Conservation (phyloP, 1,140 invertebrate species). For the Penaeus vannamei region DNA sequence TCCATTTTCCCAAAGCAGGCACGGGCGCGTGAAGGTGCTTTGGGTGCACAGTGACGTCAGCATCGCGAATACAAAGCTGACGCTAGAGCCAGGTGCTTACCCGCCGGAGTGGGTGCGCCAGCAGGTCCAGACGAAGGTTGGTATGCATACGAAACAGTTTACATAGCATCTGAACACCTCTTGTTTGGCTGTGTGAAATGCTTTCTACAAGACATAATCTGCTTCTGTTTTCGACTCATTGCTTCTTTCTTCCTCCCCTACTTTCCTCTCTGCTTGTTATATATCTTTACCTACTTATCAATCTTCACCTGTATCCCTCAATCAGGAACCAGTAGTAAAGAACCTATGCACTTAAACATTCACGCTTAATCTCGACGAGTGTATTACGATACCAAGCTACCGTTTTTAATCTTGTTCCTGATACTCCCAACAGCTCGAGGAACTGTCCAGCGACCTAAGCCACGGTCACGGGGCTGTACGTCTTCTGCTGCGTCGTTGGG, state of each 20-base stretch:
- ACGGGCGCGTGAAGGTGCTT: constrained; percentile 54
- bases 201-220: too few species aligned
- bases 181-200: too few species aligned
- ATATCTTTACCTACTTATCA: too few species aligned
- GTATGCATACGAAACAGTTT: not conserved
- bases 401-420: not conserved
- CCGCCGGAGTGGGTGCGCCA: constrained; percentile 61
- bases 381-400: not conserved
- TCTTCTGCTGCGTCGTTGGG: constrained; percentile 59
- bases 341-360: not conserved
- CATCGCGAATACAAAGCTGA: constrained; percentile 37
- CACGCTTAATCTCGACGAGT: not conserved
- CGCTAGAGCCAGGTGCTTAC: constrained; percentile 46
- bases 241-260: too few species aligned
- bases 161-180: too few species aligned
- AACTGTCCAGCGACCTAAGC: constrained; percentile 57
- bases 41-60: constrained; percentile 52
- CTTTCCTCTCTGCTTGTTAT: too few species aligned
- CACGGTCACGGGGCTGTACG: constrained; percentile 61
- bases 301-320: too few species aligned
- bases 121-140: constrained; percentile 65
- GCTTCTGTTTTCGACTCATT: too few species aligned
- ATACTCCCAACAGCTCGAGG: constrained; percentile 49
- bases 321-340: too few species aligned
- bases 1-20: not conserved